Base-by-base conservation (phyloP, 2,113 vertebrate genomes). In the Bufo bufo region DNA sequence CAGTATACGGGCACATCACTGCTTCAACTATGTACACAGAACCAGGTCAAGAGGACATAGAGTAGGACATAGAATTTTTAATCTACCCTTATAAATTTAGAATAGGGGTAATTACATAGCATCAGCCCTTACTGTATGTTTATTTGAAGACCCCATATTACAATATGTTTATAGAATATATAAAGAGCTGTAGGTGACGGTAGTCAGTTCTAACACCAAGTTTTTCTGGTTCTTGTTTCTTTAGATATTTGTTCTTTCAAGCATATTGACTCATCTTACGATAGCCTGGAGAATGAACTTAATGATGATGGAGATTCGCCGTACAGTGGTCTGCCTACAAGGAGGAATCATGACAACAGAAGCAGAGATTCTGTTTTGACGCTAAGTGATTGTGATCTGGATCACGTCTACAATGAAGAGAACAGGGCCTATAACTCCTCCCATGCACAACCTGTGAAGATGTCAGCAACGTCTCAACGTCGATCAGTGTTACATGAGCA, bases 291-390 rank as follows among this genome's bases (percentile, higher is more conserved):
- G 93, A 98, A 97, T 0, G 97, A 98, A 91, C 94, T 97, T 0
- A 97, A 97, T 2, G 96, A 97, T 52, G 97, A 97, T n/a, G 92
- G 93, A 0, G 97, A 98, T 81, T 96, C 96, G 0, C 95, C 97
- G 0, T 95, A 95, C 71, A 94, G 93, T 1, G 92, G 94, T 91
- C 89, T 95, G 87, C 90, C 86, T 88, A 93, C 94, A 65, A 96
- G 92, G 43, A 91, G 91, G 11, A 93, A 95, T 82, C 95, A 96
- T 8, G 97, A 96, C 11, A 97, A 96, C 93, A 94, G 95, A 84
- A 99, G 97, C 92, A 95, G 96, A 33, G 97, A 98, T 91, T 98
- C 98, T 2, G 95, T 97, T 86, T 94, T 98, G 91, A 97, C 97
- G 1, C 92, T 97, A 75, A 98, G 96, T 0, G 96, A 98, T 0